phyloP scores from a whole-genome alignment of 2,797 vertebrate genomes.

The Mallotus villosus region DNA sequence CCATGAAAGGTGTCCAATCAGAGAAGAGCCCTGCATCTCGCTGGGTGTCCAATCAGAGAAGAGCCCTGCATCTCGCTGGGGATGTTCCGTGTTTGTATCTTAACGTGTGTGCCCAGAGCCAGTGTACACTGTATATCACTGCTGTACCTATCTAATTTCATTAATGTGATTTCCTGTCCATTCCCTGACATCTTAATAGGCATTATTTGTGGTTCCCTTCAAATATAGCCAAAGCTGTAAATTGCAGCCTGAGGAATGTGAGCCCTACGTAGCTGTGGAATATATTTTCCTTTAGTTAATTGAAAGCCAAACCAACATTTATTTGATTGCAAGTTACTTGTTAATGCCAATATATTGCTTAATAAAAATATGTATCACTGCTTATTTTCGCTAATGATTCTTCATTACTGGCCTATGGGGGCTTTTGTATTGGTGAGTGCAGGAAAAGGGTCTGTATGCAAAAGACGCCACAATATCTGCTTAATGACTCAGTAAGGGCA shows the following conservation, averaged over 20 bases:
- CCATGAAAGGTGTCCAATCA: too few relatives aligned
- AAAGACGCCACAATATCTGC: neutral
- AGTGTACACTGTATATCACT: slow-evolving; percentile 79
- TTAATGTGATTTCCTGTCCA: slow-evolving; percentile 96
- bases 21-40: too few relatives aligned
- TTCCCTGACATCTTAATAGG: slow-evolving; percentile 93
- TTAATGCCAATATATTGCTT: slow-evolving; percentile 90
- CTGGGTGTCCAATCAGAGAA: too few relatives aligned
- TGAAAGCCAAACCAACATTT: slow-evolving; percentile 97
- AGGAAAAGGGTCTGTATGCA: too few relatives aligned
- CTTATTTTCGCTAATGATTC: slow-evolving; percentile 83
- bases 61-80: too few relatives aligned
- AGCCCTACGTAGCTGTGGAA: slow-evolving; percentile 94
- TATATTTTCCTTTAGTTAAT: slow-evolving; percentile 99
- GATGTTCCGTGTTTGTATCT: too few relatives aligned
- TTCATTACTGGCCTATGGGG: slow-evolving; percentile 71
- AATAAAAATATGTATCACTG: slow-evolving; percentile 79
- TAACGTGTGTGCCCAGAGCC: slow-evolving; percentile 61
- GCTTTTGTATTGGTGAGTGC: slow-evolving; percentile 35
- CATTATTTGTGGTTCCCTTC: slow-evolving; percentile 98
- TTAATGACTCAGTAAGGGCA: neutral
- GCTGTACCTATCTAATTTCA: slow-evolving; percentile 91
- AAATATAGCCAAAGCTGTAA: slow-evolving; percentile 93
- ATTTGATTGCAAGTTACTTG: slow-evolving; percentile 96
- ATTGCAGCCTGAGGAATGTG: slow-evolving; percentile 92